Conservation (phyloP, 2,888 invertebrate genomes). For the Lycophotia porphyrea region DNA sequence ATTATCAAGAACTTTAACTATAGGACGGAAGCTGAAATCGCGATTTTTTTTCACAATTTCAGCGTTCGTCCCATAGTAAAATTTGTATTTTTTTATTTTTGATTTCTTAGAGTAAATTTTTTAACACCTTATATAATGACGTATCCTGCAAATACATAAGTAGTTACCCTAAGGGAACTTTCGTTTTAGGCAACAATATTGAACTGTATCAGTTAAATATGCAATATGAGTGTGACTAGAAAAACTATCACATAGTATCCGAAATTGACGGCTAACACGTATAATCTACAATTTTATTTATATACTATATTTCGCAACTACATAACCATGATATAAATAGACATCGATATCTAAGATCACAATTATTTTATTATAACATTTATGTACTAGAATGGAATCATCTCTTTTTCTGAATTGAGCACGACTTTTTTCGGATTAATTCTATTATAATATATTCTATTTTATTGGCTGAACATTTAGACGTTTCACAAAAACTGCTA, state of each 20-base stretch:
- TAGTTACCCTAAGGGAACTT: not conserved
- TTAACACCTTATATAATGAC: not conserved
- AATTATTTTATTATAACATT: constrained; percentile 55
- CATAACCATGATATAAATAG: constrained; percentile 75
- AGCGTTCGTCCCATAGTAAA: too few relatives aligned
- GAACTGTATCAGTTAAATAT: constrained; percentile 1
- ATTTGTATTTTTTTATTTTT: too few relatives aligned
- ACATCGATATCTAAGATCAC: constrained; percentile 72
- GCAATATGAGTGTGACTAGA: constrained; percentile 49
- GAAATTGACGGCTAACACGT: constrained; percentile 51
- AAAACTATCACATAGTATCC: constrained; percentile 55
- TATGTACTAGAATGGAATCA: constrained; percentile 22
- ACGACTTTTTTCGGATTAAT: constrained; percentile 2
- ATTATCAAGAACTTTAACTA: too few relatives aligned
- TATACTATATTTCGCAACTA: constrained; percentile 65
- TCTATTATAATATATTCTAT: constrained; percentile 5
- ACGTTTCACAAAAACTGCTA: constrained; percentile 10
- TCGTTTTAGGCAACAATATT: not conserved
- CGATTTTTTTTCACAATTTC: too few relatives aligned
- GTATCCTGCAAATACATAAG: not conserved
- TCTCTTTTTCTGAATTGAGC: constrained; percentile 41
- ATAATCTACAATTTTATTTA: constrained; percentile 41
- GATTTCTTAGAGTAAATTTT: too few relatives aligned
- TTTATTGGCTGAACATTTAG: constrained; percentile 18
- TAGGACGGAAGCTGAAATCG: too few relatives aligned